These are phyloP conservation scores for Drosophila eohydei DNA, from an alignment of 2,888 invertebrate species.

Conservation along the genomic window DNA sequence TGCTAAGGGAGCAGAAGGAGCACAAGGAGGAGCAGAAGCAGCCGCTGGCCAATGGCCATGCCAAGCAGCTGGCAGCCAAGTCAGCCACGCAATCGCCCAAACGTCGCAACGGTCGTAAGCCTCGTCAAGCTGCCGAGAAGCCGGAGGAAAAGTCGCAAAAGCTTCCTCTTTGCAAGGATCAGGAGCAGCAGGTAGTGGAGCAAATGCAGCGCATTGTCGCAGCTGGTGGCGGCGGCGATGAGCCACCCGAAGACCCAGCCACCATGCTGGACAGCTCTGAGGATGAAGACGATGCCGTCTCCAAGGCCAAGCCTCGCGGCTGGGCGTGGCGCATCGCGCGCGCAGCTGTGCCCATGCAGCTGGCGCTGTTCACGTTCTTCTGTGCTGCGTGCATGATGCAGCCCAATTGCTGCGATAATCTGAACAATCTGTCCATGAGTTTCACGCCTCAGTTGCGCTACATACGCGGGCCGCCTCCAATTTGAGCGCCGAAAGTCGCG, in stretches of 20 bases:
- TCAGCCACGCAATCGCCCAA: constrained; percentile 58
- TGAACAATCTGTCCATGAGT: constrained; percentile 90
- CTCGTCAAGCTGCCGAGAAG: constrained; percentile 29
- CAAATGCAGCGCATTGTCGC: constrained; percentile 46
- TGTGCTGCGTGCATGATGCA: constrained; percentile 90
- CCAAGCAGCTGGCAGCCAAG: constrained; percentile 43
- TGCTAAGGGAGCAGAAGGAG: constrained; percentile 86
- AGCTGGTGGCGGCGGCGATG: constrained; percentile 70
- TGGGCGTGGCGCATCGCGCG: constrained; percentile 89
- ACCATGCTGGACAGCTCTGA: constrained; percentile 64
- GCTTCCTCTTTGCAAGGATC: constrained; percentile 16
- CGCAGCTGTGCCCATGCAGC: constrained; percentile 90
- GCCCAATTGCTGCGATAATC: constrained; percentile 90
- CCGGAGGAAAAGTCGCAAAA: constrained; percentile 6
- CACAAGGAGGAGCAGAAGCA: constrained; percentile 51
- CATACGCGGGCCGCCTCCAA: constrained; percentile 91
- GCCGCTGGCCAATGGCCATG: constrained; percentile 47
- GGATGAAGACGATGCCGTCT: constrained; percentile 61
- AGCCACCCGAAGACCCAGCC: constrained; percentile 76
- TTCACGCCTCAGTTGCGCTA: constrained; percentile 91
- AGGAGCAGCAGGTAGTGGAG: constrained; percentile 44
- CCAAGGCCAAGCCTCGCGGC: constrained; percentile 60
- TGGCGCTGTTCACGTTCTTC: constrained; percentile 89
- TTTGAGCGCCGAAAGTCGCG: constrained; percentile 85
- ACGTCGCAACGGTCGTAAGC: constrained; percentile 50